Evolutionary conservation across 2,888 invertebrate genomes (phyloP).

Genomic region (Ophion slaviceki): DNA sequence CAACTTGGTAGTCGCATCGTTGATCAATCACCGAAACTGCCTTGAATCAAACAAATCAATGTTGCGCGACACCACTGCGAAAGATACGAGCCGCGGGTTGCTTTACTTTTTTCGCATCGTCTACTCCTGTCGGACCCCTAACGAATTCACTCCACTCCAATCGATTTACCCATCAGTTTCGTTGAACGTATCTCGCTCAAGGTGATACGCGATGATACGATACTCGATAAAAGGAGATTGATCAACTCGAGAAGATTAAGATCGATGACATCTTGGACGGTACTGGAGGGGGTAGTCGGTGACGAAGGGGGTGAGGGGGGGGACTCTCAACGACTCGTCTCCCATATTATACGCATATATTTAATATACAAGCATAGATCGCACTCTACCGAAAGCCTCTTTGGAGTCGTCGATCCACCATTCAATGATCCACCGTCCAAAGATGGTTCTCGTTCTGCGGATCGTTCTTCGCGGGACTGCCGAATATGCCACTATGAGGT

Average conservation of each 20-base stretch:
- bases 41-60: slow-evolving; percentile 12
- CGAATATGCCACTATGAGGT: too few relatives aligned
- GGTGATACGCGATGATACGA: background rate
- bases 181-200: slow-evolving; percentile 10
- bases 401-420: too few relatives aligned
- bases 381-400: too few relatives aligned
- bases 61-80: background rate
- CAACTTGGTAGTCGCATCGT: slow-evolving; percentile 18
- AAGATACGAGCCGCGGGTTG: background rate
- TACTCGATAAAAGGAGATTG: slow-evolving; percentile 8
- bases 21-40: slow-evolving; percentile 23
- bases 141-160: background rate
- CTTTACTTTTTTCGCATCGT: background rate
- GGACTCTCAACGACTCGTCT: slow-evolving; percentile 31
- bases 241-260: slow-evolving; percentile 5
- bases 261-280: background rate
- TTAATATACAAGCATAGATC: too few relatives aligned
- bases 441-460: too few relatives aligned
- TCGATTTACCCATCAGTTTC: background rate
- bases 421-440: too few relatives aligned
- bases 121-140: background rate
- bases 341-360: slow-evolving; percentile 6
- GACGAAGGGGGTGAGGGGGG: background rate
- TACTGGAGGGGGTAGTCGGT: background rate
- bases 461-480: too few relatives aligned